These are phyloP conservation scores for Diplosoma virens DNA, from an alignment of 23 tunicate genomes.

Conservation along the genomic window DNA sequence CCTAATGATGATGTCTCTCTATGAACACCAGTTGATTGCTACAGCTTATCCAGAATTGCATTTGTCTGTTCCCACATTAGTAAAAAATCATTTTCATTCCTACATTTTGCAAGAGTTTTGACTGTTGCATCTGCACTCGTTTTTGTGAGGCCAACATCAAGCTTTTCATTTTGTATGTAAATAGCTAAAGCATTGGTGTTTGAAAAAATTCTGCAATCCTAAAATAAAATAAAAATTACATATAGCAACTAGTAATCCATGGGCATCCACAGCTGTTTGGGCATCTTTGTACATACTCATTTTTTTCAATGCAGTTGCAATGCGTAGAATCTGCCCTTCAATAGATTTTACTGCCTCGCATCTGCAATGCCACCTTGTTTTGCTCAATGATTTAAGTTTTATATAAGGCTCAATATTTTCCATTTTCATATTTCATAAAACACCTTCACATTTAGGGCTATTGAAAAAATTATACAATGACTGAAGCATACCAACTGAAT, in stretches of 20 bases:
- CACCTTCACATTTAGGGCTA: constrained; percentile 4
- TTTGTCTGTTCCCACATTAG: background rate
- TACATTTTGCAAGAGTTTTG: background rate
- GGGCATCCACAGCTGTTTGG: background rate
- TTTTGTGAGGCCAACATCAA: constrained; percentile 6
- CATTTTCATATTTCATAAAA: background rate
- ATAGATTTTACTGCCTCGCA: constrained; percentile 13
- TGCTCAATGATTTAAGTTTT: constrained; percentile 18
- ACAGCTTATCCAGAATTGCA: background rate
- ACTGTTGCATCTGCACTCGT: constrained; percentile 15
- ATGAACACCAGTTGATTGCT: background rate
- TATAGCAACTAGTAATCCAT: background rate
- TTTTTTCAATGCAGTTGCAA: background rate
- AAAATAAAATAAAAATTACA: constrained; percentile 14
- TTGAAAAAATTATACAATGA: constrained; percentile 14
- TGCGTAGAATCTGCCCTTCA: constrained; percentile 8
- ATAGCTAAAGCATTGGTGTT: constrained; percentile 15
- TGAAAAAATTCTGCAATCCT: constrained; percentile 8
- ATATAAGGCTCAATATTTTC: constrained; percentile 2
- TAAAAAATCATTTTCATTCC: constrained; percentile 1
- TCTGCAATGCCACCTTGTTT: constrained; percentile 12
- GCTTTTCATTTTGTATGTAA: background rate
- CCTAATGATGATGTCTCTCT: background rate
- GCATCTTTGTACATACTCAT: background rate
- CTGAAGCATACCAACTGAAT: constrained; percentile 9